phyloP scores from a whole-genome alignment of 2,113 vertebrate species.

The Smithornis capensis region DNA sequence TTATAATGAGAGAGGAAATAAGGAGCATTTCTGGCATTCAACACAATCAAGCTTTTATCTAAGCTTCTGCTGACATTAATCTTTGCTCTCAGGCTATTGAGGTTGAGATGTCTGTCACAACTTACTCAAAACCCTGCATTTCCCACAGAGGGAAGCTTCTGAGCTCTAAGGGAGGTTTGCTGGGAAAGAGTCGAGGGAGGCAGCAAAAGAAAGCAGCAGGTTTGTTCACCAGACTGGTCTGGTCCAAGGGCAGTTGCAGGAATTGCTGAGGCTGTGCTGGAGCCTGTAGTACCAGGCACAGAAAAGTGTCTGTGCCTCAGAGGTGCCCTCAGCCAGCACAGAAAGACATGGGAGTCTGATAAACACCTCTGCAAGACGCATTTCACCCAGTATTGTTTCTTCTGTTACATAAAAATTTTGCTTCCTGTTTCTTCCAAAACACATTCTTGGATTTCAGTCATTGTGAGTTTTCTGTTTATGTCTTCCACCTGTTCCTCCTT shows the following conservation, averaged over 20 bases:
- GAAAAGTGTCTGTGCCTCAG: neutral
- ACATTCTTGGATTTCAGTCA: neutral
- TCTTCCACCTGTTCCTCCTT: neutral
- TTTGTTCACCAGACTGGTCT: neutral
- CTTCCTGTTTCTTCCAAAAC: neutral
- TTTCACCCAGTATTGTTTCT: neutral
- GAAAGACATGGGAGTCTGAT: accelerated
- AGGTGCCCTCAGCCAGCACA: neutral
- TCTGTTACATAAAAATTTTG: neutral
- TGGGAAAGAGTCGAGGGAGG: neutral
- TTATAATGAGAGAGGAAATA: constrained; percentile 58
- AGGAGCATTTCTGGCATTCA: neutral
- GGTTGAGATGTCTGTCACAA: neutral
- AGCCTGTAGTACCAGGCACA: accelerated
- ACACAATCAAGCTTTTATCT: constrained; percentile 23
- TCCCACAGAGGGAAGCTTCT: neutral
- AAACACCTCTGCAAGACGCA: neutral
- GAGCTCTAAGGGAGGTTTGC: neutral
- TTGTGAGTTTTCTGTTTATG: neutral
- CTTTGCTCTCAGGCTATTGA: neutral
- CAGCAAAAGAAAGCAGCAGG: neutral
- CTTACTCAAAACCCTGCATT: neutral
- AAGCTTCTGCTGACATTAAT: neutral
- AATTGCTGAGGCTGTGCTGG: neutral
- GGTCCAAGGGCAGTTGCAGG: accelerated